phyloP scores from a whole-genome alignment of 2,797 vertebrate species.

The Thalassophryne amazonica region DNA sequence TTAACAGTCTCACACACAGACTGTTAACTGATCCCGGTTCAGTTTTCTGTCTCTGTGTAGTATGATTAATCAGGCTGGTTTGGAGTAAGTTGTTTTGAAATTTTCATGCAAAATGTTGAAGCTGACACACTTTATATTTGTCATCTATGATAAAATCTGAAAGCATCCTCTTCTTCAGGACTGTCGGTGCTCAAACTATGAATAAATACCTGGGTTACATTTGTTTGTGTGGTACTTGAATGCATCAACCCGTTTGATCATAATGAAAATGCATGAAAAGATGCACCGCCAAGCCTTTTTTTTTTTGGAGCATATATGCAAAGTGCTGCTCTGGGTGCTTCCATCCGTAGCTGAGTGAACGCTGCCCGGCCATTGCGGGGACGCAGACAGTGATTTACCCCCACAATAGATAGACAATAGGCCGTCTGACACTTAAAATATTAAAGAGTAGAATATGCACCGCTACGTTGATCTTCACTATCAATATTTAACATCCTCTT shows the following conservation, averaged over 20 bases:
- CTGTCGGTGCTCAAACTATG: slow-evolving; percentile 19
- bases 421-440: slow-evolving; percentile 88
- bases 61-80: too few relatives aligned
- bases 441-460: slow-evolving; percentile 95
- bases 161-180: slow-evolving; percentile 3
- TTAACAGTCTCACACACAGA: too few relatives aligned
- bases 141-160: slow-evolving; percentile 14
- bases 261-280: slow-evolving; percentile 53
- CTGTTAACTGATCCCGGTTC: too few relatives aligned
- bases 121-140: too few relatives aligned
- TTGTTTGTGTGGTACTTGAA: slow-evolving; percentile 23
- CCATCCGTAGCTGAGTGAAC: slow-evolving; percentile 51
- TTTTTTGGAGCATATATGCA: slow-evolving; percentile 61
- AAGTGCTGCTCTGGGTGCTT: slow-evolving; percentile 53
- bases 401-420: slow-evolving; percentile 71
- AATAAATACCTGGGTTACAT: slow-evolving; percentile 54
- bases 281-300: slow-evolving; percentile 13
- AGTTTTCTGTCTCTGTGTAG: too few relatives aligned
- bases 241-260: slow-evolving; percentile 29
- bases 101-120: too few relatives aligned
- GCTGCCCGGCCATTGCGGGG: slow-evolving; percentile 48
- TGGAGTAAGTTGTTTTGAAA: slow-evolving; percentile 34
- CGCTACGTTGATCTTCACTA: slow-evolving; percentile 88
- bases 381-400: slow-evolving; percentile 64
- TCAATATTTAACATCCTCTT: slow-evolving; percentile 99